Conservation (phyloP, 2,888 invertebrate genomes). For the Notodonta dromedarius region DNA sequence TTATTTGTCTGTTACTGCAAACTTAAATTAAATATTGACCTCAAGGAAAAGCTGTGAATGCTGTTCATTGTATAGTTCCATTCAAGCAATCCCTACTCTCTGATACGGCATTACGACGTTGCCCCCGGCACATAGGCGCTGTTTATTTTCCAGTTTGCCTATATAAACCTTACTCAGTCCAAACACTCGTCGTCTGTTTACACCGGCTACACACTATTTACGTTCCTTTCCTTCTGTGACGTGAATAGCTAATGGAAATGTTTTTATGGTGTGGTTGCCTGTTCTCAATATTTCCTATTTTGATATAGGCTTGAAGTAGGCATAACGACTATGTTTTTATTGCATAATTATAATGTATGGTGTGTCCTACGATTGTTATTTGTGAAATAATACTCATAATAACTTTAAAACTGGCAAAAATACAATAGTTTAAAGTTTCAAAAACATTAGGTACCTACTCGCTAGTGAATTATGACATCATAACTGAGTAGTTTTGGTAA, state of each 20-base stretch:
- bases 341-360: too few species aligned
- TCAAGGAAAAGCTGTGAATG: not conserved
- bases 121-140: not conserved
- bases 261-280: not conserved
- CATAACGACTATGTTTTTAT: too few species aligned
- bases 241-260: constrained; percentile 9
- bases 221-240: constrained; percentile 8
- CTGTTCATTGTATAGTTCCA: not conserved
- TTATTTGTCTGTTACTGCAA: not conserved
- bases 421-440: too few species aligned
- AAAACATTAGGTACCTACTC: too few species aligned
- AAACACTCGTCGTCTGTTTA: not conserved
- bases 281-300: not conserved
- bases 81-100: not conserved
- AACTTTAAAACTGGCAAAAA: too few species aligned
- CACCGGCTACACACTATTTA: constrained; percentile 6
- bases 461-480: too few species aligned
- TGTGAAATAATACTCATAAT: too few species aligned
- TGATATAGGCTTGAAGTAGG: too few species aligned
- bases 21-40: not conserved
- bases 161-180: constrained; percentile 1
- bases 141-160: constrained; percentile 4
- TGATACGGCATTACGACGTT: not conserved
- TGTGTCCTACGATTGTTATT: too few species aligned
- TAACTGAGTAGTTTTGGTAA: too few species aligned